These are phyloP conservation scores for Crambe crambe DNA, from an alignment of 37 sponge, comb jelly and placozoan genomes.

Conservation along the genomic window DNA sequence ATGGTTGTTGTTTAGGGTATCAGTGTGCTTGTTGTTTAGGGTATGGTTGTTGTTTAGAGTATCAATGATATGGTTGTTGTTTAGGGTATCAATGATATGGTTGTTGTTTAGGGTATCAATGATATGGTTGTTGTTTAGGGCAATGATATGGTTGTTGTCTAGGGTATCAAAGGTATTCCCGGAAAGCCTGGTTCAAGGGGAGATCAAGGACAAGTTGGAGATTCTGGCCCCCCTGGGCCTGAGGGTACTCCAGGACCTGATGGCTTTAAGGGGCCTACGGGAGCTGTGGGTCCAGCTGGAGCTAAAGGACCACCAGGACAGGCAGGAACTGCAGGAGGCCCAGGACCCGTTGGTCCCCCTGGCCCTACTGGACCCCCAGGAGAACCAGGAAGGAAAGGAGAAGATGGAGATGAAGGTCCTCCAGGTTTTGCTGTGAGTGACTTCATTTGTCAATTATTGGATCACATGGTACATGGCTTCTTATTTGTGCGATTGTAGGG, in stretches of 20 bases:
- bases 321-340: constrained; percentile 17
- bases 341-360: constrained; percentile 54
- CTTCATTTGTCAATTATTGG: no score
- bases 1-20: no score
- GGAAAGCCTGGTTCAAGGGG: constrained; percentile 28
- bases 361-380: constrained; percentile 49
- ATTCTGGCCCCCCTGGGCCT: constrained; percentile 39
- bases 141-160: not conserved
- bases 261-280: constrained; percentile 30
- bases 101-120: no score
- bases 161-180: constrained; percentile 44
- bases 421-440: constrained; percentile 59
- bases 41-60: no score
- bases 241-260: constrained; percentile 18
- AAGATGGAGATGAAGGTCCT: constrained; percentile 63
- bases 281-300: constrained; percentile 45
- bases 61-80: no score
- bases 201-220: constrained; percentile 42
- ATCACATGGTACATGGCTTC: no score
- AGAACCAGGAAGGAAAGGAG: constrained; percentile 50
- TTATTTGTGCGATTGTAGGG: constrained; percentile 41
- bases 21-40: no score
- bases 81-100: no score
- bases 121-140: no score
- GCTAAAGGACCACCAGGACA: constrained; percentile 30